phyloP scores from a whole-genome alignment of 2,113 vertebrate species.

The Dicerorhinus sumatrensis region DNA sequence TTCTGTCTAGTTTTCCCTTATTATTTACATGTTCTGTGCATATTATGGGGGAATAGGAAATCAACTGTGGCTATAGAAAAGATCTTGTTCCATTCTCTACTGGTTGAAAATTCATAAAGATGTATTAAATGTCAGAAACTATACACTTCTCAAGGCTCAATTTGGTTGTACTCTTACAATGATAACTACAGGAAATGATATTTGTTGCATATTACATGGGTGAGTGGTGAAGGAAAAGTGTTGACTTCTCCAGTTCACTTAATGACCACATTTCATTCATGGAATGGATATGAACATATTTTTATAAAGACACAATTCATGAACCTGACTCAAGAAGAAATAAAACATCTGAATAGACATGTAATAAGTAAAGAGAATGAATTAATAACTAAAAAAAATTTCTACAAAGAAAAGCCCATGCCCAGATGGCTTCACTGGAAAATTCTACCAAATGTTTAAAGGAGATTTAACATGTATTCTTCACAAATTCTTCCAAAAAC shows the following conservation, averaged over 20 bases:
- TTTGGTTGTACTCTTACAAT: neutral
- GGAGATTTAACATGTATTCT: neutral
- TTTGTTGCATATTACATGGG: neutral
- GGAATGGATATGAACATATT: neutral
- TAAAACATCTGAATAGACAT: neutral
- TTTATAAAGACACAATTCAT: neutral
- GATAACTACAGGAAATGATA: neutral
- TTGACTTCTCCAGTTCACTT: neutral
- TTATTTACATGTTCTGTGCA: neutral
- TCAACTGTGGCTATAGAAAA: neutral
- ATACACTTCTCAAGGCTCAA: neutral
- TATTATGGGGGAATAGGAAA: neutral
- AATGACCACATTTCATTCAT: neutral
- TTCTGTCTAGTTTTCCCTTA: neutral
- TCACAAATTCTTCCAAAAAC: neutral
- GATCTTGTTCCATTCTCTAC: neutral
- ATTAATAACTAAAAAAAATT: neutral
- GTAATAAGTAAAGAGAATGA: neutral
- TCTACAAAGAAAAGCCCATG: neutral
- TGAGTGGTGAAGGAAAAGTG: neutral
- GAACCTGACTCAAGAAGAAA: neutral
- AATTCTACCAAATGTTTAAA: neutral
- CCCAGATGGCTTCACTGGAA: neutral
- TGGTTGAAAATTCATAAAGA: neutral
- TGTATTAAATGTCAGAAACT: neutral